Base-by-base conservation (phyloP, 2,888 invertebrate genomes). In the Drosophila buzzatii region DNA sequence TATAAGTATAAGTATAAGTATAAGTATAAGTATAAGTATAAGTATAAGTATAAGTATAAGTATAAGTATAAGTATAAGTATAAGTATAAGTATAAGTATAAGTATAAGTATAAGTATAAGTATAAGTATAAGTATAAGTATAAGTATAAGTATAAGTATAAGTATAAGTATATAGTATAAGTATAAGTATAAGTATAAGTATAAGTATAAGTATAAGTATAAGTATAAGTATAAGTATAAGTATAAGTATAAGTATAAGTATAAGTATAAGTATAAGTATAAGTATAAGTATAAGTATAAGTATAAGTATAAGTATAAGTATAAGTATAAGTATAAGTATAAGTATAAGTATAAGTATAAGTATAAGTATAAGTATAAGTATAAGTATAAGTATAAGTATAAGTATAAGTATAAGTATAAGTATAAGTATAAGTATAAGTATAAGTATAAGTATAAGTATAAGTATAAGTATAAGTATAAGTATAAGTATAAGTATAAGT, bases 401-500 rank as follows among this genome's bases (percentile, higher is more conserved):
- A 49, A 33, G 49, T 49, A 49, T 49, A 49, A 49, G 49, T 33
- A 49, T 49, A 49, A n/a, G 47, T 49, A 49, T 49, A 49, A 49
- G 31, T 31, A 49, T 49, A 49, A 31, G 49, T 31, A 49, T 49
- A 49, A 49, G 49, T 31, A 52, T 52, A 52, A 52, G 33, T 51
- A 51, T 51, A 51, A 51, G 51, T 33, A 51, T 51, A 51, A 51
- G 51, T 51, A 51, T 51, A 51, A 51, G 51, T 51, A 51, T 51
- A 51, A 51, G 51, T 51, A 51, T 51, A 51, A 51, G 51, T 51
- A 51, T 51, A 51, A 33, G 51, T 49, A 51, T 51, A 51, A 51
- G 51, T 51, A 51, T 51, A 51, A 51, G 51, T 51, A 51, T 49
- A 49, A 49, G 31, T 49, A 49, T 49, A 49, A 49, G 31, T 49